Percentiles rank a stretch among this genome's conserved stretches.
phyloP scores from a whole-genome alignment of 2,888 invertebrate genomes.

The Brachypterus glaber region DNA sequence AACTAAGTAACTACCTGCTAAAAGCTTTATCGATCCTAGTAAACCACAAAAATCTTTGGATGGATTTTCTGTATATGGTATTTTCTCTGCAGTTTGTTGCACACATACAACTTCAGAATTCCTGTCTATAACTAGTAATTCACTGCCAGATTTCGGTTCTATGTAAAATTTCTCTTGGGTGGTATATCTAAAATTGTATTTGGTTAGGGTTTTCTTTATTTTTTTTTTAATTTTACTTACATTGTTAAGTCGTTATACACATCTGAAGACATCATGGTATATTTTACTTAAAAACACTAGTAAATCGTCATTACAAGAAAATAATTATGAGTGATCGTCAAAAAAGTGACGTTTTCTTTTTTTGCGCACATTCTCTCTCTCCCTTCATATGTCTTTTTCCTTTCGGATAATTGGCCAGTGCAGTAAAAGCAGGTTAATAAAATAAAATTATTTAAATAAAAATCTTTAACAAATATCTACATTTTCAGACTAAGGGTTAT shows the following conservation, averaged over 20 bases:
- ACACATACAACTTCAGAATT: constrained; percentile 39
- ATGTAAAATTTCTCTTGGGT: constrained; percentile 86
- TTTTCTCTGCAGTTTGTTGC: constrained; percentile 46
- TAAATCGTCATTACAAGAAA: no score
- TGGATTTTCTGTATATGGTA: constrained; percentile 49
- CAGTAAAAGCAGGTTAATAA: no score
- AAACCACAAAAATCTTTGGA: constrained; percentile 74
- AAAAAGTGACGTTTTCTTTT: no score
- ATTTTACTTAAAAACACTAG: no score
- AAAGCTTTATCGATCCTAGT: constrained; percentile 71
- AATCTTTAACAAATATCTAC: no score
- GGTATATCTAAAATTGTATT: constrained; percentile 53
- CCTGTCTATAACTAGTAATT: constrained; percentile 77
- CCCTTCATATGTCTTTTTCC: no score
- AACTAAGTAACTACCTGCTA: constrained; percentile 80
- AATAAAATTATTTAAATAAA: no score
- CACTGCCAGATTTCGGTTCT: constrained; percentile 66
- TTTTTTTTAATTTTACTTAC: constrained; percentile 22
- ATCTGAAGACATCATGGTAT: no score
- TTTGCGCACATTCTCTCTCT: no score
- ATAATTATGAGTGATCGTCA: no score
- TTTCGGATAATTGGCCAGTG: no score
- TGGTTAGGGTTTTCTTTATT: background rate
- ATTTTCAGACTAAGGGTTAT: no score
- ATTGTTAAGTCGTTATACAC: constrained; percentile 30